These are phyloP conservation scores for Stichopus chloronotus DNA, from an alignment of 35 echinoderm and acorn worm species.

Conservation along the genomic window DNA sequence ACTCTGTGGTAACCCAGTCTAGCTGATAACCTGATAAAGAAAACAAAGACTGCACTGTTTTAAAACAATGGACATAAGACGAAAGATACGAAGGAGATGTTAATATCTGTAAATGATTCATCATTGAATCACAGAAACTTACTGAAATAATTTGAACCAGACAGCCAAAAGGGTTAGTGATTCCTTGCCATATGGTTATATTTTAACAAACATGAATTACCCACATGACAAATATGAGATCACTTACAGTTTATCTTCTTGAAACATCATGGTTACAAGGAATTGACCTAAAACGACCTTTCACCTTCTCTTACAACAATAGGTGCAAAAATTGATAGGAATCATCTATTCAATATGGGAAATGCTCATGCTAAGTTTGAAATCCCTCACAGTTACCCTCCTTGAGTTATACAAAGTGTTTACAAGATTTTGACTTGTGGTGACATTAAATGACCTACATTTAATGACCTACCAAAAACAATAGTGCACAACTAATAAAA, in stretches of 20 bases:
- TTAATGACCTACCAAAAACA: neutral
- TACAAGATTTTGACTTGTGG: no score
- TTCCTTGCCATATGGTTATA: neutral
- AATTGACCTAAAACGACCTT: neutral
- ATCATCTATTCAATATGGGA: no score
- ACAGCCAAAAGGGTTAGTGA: neutral
- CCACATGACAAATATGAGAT: neutral
- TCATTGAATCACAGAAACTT: neutral
- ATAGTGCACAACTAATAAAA: no score
- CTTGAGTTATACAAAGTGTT: no score
- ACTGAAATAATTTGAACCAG: neutral
- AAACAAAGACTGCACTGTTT: neutral
- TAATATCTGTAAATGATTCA: neutral
- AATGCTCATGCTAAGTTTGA: no score
- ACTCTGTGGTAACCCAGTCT: conserved; percentile 23
- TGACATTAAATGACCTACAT: neutral
- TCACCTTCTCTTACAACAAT: no score
- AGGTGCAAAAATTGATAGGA: no score
- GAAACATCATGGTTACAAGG: no score
- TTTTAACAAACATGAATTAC: neutral
- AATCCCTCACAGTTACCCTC: no score
- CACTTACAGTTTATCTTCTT: no score
- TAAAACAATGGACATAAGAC: neutral
- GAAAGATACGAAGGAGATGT: neutral
- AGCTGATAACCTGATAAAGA: conserved; percentile 14